Evolutionary conservation across 1,140 invertebrate species (phyloP).

Genomic region (Zaprionus capensis): DNA sequence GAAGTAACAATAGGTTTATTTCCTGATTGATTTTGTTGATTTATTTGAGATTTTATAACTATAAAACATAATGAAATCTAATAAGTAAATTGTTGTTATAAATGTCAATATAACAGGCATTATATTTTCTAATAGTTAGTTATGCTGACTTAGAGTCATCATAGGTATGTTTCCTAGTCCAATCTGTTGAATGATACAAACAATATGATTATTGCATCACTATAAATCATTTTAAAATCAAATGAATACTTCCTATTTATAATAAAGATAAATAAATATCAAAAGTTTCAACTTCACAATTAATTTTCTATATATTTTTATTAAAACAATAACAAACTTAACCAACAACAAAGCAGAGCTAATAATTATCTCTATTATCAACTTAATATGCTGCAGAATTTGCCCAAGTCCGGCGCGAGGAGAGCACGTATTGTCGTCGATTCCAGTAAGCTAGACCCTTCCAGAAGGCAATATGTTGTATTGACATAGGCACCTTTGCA

Average conservation of each 20-base stretch:
- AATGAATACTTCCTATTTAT: too few relatives aligned
- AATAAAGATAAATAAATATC: too few relatives aligned
- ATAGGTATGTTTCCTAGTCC: too few relatives aligned
- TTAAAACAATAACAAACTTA: conserved; percentile 54
- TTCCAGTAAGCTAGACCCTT: neutral
- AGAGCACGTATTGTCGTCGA: neutral
- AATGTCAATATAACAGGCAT: too few relatives aligned
- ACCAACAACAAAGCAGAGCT: conserved; percentile 54
- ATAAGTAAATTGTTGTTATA: neutral
- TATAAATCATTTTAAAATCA: too few relatives aligned
- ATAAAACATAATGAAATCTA: neutral
- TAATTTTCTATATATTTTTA: conserved; percentile 53
- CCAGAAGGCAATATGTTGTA: neutral
- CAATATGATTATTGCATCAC: neutral
- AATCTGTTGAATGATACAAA: neutral
- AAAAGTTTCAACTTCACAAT: neutral
- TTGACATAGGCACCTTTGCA: neutral
- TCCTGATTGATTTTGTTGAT: too few relatives aligned
- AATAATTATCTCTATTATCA: conserved; percentile 8
- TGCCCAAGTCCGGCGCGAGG: neutral
- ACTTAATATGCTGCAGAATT: neutral
- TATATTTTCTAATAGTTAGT: too few relatives aligned
- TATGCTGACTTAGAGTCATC: too few relatives aligned
- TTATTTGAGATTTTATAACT: too few relatives aligned
- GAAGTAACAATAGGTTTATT: too few relatives aligned